Evolutionary conservation across 2,888 invertebrate species (phyloP).

Genomic region (Dryadula phaetusa): DNA sequence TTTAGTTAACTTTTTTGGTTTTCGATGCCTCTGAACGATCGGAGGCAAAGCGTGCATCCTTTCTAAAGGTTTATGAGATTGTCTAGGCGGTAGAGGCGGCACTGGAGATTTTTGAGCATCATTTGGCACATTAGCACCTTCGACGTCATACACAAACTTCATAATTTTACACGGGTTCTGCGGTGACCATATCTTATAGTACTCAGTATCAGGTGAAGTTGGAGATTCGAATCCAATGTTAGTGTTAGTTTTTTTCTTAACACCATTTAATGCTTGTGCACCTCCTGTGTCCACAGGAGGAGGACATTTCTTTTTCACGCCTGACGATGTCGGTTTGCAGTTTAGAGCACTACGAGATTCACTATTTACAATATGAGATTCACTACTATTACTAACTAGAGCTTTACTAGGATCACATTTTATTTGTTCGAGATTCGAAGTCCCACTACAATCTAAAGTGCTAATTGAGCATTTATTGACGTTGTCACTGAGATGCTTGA

Average conservation of each 20-base stretch:
- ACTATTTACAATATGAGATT: slow-evolving; percentile 77
- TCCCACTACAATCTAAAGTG: slow-evolving; percentile 78
- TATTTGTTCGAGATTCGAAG: slow-evolving; percentile 69
- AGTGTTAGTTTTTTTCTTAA: slow-evolving; percentile 87
- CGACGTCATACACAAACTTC: slow-evolving; percentile 82
- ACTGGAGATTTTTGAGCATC: slow-evolving; percentile 86
- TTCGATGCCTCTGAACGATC: slow-evolving; percentile 87
- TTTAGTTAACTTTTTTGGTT: slow-evolving; percentile 86
- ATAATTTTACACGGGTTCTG: slow-evolving; percentile 84
- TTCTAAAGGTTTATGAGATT: slow-evolving; percentile 90
- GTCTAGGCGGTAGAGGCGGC: slow-evolving; percentile 89
- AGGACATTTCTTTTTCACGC: slow-evolving; percentile 83
- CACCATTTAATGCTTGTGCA: slow-evolving; percentile 77
- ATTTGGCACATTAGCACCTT: slow-evolving; percentile 74
- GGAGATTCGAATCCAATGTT: slow-evolving; percentile 82
- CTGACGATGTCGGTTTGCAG: slow-evolving; percentile 72
- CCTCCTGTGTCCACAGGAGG: slow-evolving; percentile 83
- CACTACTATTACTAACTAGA: slow-evolving; percentile 74
- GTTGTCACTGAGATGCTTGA: slow-evolving; percentile 79
- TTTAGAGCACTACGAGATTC: slow-evolving; percentile 74
- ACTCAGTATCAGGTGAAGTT: slow-evolving; percentile 85
- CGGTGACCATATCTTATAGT: slow-evolving; percentile 88
- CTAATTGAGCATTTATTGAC: slow-evolving; percentile 84
- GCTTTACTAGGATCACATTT: slow-evolving; percentile 81
- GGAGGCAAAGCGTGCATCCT: slow-evolving; percentile 89